Percentiles rank a stretch among this genome's conserved stretches.
These are phyloP conservation scores for Sinodicranocentrus sp. DNA, from an alignment of 2,888 invertebrate genomes.

Conservation along the genomic window DNA sequence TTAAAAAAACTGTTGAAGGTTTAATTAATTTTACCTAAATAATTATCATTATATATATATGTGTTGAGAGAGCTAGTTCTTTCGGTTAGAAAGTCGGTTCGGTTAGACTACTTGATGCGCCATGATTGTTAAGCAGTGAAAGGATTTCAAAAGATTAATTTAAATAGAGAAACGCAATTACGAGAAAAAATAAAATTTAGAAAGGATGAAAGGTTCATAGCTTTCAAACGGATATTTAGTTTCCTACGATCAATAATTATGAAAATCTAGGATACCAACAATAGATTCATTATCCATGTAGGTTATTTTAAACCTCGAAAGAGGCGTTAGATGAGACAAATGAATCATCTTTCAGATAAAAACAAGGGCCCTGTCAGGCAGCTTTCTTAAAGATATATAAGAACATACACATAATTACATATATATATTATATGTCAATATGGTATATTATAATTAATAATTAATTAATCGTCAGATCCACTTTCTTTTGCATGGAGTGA, in stretches of 20 bases:
- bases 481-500: too few relatives aligned
- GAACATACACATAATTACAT: conserved; percentile 1
- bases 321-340: too few relatives aligned
- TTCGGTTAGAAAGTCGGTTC: neutral
- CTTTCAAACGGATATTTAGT: neutral
- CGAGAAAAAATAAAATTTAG: neutral
- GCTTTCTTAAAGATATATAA: conserved; percentile 15
- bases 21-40: neutral
- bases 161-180: neutral
- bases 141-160: too few relatives aligned
- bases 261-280: too few relatives aligned
- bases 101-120: conserved; percentile 21
- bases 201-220: neutral
- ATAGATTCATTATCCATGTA: too few relatives aligned
- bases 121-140: conserved; percentile 38
- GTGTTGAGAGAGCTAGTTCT: neutral
- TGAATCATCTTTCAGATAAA: conserved; percentile 37
- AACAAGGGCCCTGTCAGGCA: conserved; percentile 24
- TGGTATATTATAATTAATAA: too few relatives aligned
- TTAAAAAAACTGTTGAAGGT: neutral
- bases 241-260: neutral
- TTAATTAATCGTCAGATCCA: too few relatives aligned
- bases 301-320: too few relatives aligned
- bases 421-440: neutral
- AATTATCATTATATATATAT: neutral